These are phyloP conservation scores for Parochlus steinenii DNA, from an alignment of 2,888 invertebrate species.

Conservation along the genomic window DNA sequence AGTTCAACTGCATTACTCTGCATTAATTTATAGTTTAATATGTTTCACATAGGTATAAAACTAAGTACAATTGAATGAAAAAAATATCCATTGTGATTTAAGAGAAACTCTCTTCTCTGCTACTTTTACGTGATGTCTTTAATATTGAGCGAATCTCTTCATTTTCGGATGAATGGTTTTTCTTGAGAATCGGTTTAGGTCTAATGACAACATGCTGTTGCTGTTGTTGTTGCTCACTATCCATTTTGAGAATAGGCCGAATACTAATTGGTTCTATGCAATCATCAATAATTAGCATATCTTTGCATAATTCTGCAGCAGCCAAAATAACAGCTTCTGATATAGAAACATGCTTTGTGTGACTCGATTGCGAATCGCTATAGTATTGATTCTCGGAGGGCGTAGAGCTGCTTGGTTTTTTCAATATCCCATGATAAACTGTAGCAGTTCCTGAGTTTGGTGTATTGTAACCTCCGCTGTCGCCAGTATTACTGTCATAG, in stretches of 20 bases:
- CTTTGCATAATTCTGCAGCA: conserved; percentile 34
- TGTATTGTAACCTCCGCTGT: conserved; percentile 24
- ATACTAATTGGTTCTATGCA: conserved; percentile 41
- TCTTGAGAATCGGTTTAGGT: conserved; percentile 69
- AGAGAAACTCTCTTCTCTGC: conserved; percentile 49
- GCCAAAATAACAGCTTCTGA: conserved; percentile 30
- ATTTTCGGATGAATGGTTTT: conserved; percentile 61
- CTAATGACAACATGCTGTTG: conserved; percentile 34
- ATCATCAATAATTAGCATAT: conserved; percentile 28
- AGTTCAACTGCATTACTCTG: no score
- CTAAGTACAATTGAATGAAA: no score
- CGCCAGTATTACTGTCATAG: conserved; percentile 48
- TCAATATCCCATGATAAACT: conserved; percentile 62
- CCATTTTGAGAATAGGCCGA: conserved; percentile 69
- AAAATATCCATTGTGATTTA: no score
- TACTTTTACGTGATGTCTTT: conserved; percentile 51
- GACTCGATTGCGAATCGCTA: conserved; percentile 15
- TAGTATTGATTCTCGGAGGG: conserved; percentile 29
- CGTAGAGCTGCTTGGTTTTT: conserved; percentile 32
- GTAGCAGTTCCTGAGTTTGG: conserved; percentile 29
- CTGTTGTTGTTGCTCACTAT: conserved; percentile 54
- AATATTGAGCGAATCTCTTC: conserved; percentile 63
- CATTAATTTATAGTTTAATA: no score
- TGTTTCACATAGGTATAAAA: no score
- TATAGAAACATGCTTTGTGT: conserved; percentile 29